These are phyloP conservation scores for Parasteatoda lunata DNA, from an alignment of 2,888 invertebrate genomes.

Conservation along the genomic window DNA sequence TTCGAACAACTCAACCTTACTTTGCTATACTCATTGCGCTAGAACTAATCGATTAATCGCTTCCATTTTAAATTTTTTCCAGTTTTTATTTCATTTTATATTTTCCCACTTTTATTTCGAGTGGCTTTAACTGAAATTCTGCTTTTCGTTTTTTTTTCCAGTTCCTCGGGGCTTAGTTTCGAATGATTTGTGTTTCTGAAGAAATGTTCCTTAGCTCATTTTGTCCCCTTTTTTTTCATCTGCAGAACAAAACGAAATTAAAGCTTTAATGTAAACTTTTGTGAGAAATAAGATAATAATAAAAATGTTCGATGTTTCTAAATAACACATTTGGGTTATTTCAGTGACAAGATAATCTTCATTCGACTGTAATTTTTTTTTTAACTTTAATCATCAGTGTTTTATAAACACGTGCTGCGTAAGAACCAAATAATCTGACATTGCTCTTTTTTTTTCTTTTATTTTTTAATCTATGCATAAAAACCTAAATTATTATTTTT, in stretches of 20 bases:
- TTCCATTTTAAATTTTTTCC: slow-evolving; percentile 18
- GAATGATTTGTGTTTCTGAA: slow-evolving; percentile 39
- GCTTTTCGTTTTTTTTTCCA: background rate
- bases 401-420: too few relatives aligned
- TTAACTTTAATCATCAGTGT: too few relatives aligned
- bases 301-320: background rate
- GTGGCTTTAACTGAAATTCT: slow-evolving; percentile 41
- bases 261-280: background rate
- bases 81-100: slow-evolving; percentile 29
- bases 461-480: too few relatives aligned
- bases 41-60: slow-evolving; percentile 50
- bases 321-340: background rate
- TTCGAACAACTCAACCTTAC: slow-evolving; percentile 36
- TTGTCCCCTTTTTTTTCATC: slow-evolving; percentile 7
- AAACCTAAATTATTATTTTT: too few relatives aligned
- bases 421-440: too few relatives aligned
- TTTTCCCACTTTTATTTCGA: slow-evolving; percentile 15
- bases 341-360: background rate
- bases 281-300: background rate
- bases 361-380: too few relatives aligned
- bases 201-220: slow-evolving; percentile 19
- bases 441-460: too few relatives aligned
- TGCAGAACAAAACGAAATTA: background rate
- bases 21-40: slow-evolving; percentile 33
- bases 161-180: slow-evolving; percentile 11